These are phyloP conservation scores for Probosciger aterrimus DNA, from an alignment of 2,113 vertebrate genomes.

Conservation along the genomic window DNA sequence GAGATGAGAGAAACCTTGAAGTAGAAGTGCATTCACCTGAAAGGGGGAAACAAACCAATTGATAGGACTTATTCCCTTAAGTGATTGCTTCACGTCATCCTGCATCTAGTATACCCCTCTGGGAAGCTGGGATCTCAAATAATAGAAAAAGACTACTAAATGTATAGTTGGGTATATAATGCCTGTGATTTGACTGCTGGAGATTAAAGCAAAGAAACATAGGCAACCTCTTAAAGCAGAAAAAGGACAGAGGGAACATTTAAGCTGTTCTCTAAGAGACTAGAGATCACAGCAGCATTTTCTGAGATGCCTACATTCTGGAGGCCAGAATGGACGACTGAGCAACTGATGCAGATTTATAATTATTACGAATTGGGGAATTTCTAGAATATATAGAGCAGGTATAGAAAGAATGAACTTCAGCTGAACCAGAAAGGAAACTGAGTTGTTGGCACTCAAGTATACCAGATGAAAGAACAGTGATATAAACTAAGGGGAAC, in stretches of 20 bases:
- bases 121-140: neutral
- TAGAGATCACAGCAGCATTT: neutral
- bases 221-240: neutral
- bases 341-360: neutral
- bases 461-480: neutral
- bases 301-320: neutral
- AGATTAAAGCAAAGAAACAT: neutral
- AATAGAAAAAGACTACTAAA: neutral
- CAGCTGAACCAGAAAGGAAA: neutral
- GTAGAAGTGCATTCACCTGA: neutral
- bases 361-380: neutral
- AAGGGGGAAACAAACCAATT: neutral
- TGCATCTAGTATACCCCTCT: neutral
- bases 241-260: neutral
- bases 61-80: neutral
- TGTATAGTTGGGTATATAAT: neutral
- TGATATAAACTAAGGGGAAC: neutral
- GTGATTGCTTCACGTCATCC: neutral
- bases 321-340: neutral
- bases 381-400: neutral
- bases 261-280: neutral
- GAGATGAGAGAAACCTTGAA: neutral
- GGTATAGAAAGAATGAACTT: neutral
- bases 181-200: neutral
- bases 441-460: accelerated